Base-by-base conservation (phyloP, 2,113 vertebrate genomes). In the Pogonocichla stellata region DNA sequence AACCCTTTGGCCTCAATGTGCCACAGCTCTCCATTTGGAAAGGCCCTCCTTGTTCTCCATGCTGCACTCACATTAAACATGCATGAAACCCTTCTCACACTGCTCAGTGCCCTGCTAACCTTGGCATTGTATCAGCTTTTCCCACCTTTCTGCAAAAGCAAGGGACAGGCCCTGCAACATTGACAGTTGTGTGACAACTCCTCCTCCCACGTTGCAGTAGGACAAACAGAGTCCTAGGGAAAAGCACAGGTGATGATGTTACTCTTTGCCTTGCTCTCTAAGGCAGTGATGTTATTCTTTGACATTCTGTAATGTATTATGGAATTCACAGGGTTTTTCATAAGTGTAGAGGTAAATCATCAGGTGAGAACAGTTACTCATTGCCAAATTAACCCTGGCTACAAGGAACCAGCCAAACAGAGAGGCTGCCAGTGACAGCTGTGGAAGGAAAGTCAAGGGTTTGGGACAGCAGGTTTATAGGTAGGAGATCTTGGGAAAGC, bases 11-110 rank as follows among this genome's bases (percentile, higher is more conserved):
- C 28, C 53, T 79, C 42, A 33, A 1, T 0, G 1, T 19, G 25
- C 36, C 0, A 2, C 53, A 71, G 29, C 36, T 75, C 60, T 60
- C 57, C 43, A 10, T 53, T 43, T 0, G 1, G 56, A 88, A 60
- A 12, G 10, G 58, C 31, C 33, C 12, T 51, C 57, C 72, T 69
- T 31, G 31, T 5, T 79, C n/a, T 29, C 36, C 61, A 11, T 0
- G 0, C n/a, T 54, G 29, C 25, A 38, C 34, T 91, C 60, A 65
- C 42, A 25, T 6, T 26, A 24, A 64, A 67, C 0, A 0, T 9
- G 3, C 12, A 38, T 18, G 7, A 83, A 86, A 88, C 57, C 15
- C 38, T 70, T 65, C 45, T 33, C 28, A 19, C 12, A 5, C 31
- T 45, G 40, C 74, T 79, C 16, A 1, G 7, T 40, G 70, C 24